phyloP scores from a whole-genome alignment of 2,888 invertebrate species.

The Scaptomyza caliginosa region DNA sequence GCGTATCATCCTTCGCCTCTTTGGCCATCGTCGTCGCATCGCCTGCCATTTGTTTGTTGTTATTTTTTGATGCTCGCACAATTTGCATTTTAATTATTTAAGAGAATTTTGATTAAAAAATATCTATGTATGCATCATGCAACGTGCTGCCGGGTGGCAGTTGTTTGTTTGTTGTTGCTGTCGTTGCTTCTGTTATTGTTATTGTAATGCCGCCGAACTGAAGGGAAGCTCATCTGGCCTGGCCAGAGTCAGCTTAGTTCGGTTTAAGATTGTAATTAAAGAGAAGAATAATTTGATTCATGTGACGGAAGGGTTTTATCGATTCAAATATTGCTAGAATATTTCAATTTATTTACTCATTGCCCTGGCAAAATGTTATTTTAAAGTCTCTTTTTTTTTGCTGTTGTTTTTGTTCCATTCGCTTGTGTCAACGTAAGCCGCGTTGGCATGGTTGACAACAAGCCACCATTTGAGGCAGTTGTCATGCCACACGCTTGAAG shows the following conservation, averaged over 20 bases:
- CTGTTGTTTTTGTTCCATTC: neutral
- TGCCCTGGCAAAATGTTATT: neutral
- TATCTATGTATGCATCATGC: slow-evolving; percentile 30
- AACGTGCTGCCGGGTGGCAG: slow-evolving; percentile 5
- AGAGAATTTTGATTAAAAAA: slow-evolving; percentile 83
- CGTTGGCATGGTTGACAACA: neutral
- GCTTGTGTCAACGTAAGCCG: neutral
- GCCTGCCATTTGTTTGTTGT: slow-evolving; percentile 60
- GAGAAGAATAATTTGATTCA: neutral
- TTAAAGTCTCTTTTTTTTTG: slow-evolving; percentile 13
- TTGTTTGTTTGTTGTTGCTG: neutral
- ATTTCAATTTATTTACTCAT: neutral
- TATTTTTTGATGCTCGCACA: slow-evolving; percentile 71
- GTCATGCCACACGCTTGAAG: slow-evolving; percentile 36
- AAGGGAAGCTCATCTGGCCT: slow-evolving; percentile 10
- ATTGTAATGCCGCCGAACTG: neutral
- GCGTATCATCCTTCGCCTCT: slow-evolving; percentile 38
- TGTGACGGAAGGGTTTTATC: neutral
- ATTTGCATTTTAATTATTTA: slow-evolving; percentile 83
- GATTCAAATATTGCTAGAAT: neutral
- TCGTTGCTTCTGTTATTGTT: neutral
- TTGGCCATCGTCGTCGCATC: slow-evolving; percentile 23
- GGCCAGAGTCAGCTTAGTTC: neutral
- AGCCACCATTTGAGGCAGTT: slow-evolving; percentile 22
- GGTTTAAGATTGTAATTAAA: neutral